Conservation (phyloP, 2,888 invertebrate genomes). For the Papilio elwesi region DNA sequence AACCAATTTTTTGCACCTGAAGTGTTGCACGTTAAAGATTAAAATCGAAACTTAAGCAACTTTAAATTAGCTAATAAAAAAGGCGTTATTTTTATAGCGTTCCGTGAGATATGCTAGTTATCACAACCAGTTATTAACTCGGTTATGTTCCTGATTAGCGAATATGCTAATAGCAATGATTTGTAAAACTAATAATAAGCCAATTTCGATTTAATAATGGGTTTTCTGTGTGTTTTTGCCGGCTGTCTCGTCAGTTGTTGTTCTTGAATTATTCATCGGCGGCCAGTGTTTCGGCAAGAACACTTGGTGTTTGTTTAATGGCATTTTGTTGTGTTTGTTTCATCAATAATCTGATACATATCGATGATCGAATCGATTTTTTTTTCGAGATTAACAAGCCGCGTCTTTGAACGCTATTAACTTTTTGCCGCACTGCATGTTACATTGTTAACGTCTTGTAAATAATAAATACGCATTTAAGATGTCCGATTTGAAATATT, state of each 20-base stretch:
- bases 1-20: constrained; percentile 30
- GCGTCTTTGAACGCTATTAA: constrained; percentile 11
- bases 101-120: constrained; percentile 28
- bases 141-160: constrained; percentile 40
- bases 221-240: constrained; percentile 54
- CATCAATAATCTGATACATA: constrained; percentile 37
- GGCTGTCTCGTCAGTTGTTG: constrained; percentile 48
- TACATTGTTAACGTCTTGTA: constrained; percentile 28
- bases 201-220: constrained; percentile 54
- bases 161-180: constrained; percentile 48
- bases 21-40: constrained; percentile 26
- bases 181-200: constrained; percentile 56
- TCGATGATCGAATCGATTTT: constrained; percentile 29
- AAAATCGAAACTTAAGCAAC: constrained; percentile 5
- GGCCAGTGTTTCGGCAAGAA: constrained; percentile 45
- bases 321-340: constrained; percentile 39
- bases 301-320: constrained; percentile 47
- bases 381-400: constrained; percentile 31
- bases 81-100: constrained; percentile 34
- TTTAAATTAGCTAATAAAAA: constrained; percentile 5
- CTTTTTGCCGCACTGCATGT: constrained; percentile 20
- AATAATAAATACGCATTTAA: constrained; percentile 25
- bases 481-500: constrained; percentile 23
- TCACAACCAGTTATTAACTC: constrained; percentile 21
- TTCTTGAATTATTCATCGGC: constrained; percentile 56